phyloP scores from a whole-genome alignment of 2,113 vertebrate genomes.

The Meriones unguiculatus region DNA sequence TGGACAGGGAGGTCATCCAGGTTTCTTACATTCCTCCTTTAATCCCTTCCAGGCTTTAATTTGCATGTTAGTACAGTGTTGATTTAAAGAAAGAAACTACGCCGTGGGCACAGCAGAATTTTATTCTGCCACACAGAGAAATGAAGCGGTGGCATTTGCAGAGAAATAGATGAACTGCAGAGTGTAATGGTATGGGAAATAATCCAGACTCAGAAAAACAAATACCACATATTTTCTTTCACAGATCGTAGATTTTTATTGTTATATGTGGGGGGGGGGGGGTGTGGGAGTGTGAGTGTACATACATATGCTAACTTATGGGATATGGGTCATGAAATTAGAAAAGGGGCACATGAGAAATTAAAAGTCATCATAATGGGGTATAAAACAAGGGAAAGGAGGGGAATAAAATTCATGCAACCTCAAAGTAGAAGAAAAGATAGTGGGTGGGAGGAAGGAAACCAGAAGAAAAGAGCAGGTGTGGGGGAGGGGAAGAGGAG shows the following conservation, averaged over 20 bases:
- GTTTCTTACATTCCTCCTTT: too few species aligned
- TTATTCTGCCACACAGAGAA: neutral
- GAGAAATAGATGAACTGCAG: neutral
- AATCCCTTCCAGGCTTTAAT: slow-evolving; percentile 27
- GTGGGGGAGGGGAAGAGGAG: too few species aligned
- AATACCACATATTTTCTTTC: neutral
- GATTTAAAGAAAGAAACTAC: neutral
- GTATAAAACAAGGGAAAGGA: neutral
- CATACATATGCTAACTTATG: too few species aligned
- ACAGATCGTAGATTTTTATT: neutral
- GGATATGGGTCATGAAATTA: neutral
- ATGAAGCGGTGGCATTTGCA: neutral
- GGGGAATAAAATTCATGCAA: neutral
- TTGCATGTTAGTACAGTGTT: neutral
- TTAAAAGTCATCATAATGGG: neutral
- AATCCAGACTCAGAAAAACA: neutral
- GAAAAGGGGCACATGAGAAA: neutral
- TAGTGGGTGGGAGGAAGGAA: accelerated
- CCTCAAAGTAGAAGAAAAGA: neutral
- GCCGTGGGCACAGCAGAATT: neutral
- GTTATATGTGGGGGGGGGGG: neutral
- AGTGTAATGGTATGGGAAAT: neutral
- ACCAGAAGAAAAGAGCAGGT: neutral
- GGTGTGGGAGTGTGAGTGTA: neutral
- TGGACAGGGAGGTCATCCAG: too few species aligned